phyloP scores from a whole-genome alignment of 2,113 vertebrate species.

The Ginglymostoma cirratum region DNA sequence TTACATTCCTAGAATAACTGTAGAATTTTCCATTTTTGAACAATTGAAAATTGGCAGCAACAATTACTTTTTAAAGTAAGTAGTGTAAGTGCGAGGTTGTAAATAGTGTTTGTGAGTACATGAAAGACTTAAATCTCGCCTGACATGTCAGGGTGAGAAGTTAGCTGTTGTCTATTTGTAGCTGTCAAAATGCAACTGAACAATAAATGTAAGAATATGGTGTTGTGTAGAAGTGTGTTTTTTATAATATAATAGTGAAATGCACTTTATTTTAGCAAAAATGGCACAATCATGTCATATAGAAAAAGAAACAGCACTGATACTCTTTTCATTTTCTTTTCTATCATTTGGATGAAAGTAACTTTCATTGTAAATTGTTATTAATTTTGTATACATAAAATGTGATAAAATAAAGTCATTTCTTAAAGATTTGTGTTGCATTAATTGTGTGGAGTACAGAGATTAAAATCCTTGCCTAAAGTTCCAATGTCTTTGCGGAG shows the following conservation, averaged over 20 bases:
- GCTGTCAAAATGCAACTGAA: slow-evolving; percentile 32
- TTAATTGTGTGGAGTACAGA: neutral
- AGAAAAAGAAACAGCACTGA: slow-evolving; percentile 29
- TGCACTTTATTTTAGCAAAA: slow-evolving; percentile 38
- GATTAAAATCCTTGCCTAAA: too few species aligned
- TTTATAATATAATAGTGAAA: slow-evolving; percentile 36
- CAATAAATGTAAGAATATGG: slow-evolving; percentile 29
- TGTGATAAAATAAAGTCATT: slow-evolving; percentile 36
- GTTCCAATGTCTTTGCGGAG: neutral
- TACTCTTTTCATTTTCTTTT: slow-evolving; percentile 10
- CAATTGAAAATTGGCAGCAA: slow-evolving; percentile 28
- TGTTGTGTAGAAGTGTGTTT: slow-evolving; percentile 35
- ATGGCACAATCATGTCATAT: slow-evolving; percentile 35
- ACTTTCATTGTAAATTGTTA: slow-evolving; percentile 38
- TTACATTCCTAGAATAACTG: neutral
- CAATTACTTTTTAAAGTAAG: slow-evolving; percentile 19
- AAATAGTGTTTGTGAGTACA: slow-evolving; percentile 21
- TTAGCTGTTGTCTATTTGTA: slow-evolving; percentile 27
- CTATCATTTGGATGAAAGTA: slow-evolving; percentile 32
- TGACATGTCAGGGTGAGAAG: neutral
- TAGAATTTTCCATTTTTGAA: neutral
- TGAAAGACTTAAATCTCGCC: neutral
- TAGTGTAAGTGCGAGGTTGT: neutral
- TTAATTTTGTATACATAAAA: slow-evolving; percentile 38
- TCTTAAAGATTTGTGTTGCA: slow-evolving; percentile 14